phyloP scores from a whole-genome alignment of 2,888 invertebrate genomes.

The Phorcus lineatus region DNA sequence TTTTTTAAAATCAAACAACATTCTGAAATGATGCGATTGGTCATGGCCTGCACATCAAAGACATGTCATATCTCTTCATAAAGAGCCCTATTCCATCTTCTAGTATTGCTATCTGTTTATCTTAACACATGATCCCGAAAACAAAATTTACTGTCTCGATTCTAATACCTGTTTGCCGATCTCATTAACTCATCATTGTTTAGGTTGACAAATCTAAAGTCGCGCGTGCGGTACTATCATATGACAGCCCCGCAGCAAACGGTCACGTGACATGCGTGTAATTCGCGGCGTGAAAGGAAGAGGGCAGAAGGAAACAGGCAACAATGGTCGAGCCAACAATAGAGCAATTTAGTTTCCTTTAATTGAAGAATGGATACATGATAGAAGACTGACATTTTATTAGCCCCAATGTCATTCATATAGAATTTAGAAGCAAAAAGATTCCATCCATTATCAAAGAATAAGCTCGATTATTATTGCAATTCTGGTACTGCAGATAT shows the following conservation, averaged over 20 bases:
- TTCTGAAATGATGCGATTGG: no score
- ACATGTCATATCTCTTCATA: no score
- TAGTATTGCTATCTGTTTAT: neutral
- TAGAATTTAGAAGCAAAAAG: no score
- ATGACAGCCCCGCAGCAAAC: slow-evolving; percentile 24
- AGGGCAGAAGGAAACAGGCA: neutral
- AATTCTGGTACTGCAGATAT: no score
- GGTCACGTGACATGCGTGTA: slow-evolving; percentile 16
- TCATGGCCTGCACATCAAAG: no score
- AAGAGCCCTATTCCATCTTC: no score
- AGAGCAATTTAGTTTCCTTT: slow-evolving; percentile 6
- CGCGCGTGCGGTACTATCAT: slow-evolving; percentile 15
- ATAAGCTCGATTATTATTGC: no score
- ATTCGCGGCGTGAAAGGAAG: neutral
- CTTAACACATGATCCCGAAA: neutral
- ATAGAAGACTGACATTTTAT: neutral
- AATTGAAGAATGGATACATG: neutral
- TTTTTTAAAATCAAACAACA: no score
- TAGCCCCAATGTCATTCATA: neutral
- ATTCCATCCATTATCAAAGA: no score
- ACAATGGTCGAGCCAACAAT: neutral
- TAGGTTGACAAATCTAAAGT: neutral
- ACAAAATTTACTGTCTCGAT: neutral
- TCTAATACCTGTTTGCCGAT: slow-evolving; percentile 10
- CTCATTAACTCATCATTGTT: slow-evolving; percentile 18